Evolutionary conservation across 2,113 vertebrate species (phyloP).

Genomic region (Psilopogon haemacephalus): DNA sequence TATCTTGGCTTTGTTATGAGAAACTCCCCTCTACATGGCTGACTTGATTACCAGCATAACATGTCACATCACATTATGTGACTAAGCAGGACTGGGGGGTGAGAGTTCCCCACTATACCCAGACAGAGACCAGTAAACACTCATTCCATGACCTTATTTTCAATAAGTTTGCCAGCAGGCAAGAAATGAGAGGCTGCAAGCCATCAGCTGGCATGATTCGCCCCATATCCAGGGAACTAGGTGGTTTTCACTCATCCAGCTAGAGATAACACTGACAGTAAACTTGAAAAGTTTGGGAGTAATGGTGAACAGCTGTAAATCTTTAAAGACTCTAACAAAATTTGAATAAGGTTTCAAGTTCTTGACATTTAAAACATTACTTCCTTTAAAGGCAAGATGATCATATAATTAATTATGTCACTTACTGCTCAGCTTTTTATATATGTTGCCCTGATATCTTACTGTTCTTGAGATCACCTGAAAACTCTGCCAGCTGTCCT

Average conservation of each 20-base stretch:
- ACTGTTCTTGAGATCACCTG: background rate
- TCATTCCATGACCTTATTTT: background rate
- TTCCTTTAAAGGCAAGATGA: background rate
- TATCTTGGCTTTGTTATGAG: background rate
- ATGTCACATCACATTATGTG: background rate
- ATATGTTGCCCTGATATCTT: constrained; percentile 10
- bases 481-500: constrained; percentile 61
- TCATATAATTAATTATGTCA: background rate
- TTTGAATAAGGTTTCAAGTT: background rate
- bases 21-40: background rate
- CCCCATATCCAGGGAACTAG: accelerated
- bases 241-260: background rate
- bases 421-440: constrained; percentile 7
- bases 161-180: background rate
- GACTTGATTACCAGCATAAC: background rate
- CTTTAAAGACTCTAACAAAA: background rate
- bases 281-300: background rate
- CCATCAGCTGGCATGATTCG: background rate
- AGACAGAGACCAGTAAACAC: background rate
- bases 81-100: background rate
- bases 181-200: background rate
- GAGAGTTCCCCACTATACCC: background rate
- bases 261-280: background rate
- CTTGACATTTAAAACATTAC: background rate
- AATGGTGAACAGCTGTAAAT: background rate